Percentiles rank a stretch among this genome's conserved stretches.
Conservation (phyloP, 2,888 invertebrate species). For the Eugnorisma glareosa region DNA sequence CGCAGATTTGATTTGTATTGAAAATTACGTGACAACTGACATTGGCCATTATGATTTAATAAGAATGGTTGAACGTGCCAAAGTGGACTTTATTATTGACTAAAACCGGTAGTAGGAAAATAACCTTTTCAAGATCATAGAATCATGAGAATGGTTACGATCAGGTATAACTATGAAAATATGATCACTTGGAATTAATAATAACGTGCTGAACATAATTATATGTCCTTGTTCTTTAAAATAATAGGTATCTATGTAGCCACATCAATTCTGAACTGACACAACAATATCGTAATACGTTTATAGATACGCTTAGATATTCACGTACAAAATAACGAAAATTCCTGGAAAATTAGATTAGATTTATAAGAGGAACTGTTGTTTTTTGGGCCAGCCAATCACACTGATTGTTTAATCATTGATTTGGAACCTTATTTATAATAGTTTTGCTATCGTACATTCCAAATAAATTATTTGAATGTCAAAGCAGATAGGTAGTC, state of each 20-base stretch:
- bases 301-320: constrained; percentile 40
- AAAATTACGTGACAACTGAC: constrained; percentile 41
- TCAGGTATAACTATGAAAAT: neutral
- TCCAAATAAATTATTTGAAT: constrained; percentile 12
- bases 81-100: neutral
- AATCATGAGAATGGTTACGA: neutral
- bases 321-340: constrained; percentile 31
- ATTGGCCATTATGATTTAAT: constrained; percentile 2
- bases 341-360: constrained; percentile 49
- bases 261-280: constrained; percentile 13
- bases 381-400: constrained; percentile 24
- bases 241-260: neutral
- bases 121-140: neutral
- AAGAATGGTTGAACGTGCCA: constrained; percentile 16
- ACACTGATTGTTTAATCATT: constrained; percentile 22
- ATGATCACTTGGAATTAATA: neutral
- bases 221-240: neutral
- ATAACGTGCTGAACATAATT: neutral
- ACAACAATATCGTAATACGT: constrained; percentile 29
- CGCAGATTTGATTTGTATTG: constrained; percentile 36
- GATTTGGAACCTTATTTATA: constrained; percentile 15
- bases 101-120: neutral
- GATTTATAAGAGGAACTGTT: constrained; percentile 11
- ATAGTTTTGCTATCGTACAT: constrained; percentile 25
- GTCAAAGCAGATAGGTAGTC: neutral